These are phyloP conservation scores for Lysandra coridon DNA, from an alignment of 2,888 invertebrate species.

Conservation along the genomic window DNA sequence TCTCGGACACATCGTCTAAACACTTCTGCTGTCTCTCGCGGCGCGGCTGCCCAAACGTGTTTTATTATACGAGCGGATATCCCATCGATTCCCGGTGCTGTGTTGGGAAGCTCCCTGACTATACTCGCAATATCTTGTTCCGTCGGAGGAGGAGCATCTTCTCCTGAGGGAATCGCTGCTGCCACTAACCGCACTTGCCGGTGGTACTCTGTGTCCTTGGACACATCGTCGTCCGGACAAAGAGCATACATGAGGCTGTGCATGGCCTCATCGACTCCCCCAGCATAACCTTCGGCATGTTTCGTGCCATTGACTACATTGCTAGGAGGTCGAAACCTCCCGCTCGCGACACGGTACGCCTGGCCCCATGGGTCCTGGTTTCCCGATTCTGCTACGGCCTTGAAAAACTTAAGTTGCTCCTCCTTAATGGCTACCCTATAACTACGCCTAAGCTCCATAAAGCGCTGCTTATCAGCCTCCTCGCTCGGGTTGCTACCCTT, in stretches of 20 bases:
- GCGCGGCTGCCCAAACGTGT: no score
- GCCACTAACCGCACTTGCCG: constrained; percentile 39
- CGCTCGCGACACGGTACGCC: constrained; percentile 37
- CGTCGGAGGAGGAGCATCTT: constrained; percentile 36
- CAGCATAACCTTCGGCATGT: background rate
- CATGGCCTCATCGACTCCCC: constrained; percentile 37
- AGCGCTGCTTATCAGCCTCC: background rate
- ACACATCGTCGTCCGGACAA: constrained; percentile 46
- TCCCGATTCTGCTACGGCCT: constrained; percentile 34
- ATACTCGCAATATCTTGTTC: no score
- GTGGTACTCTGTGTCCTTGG: constrained; percentile 41
- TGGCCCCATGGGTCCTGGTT: constrained; percentile 39
- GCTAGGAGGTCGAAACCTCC: constrained; percentile 31
- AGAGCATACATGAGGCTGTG: constrained; percentile 38
- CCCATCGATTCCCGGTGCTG: no score
- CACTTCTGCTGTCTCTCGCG: no score
- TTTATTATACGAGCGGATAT: no score
- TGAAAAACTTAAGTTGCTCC: constrained; percentile 30
- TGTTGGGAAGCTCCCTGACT: no score
- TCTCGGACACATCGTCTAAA: no score
- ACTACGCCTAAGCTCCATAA: background rate
- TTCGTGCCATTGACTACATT: background rate
- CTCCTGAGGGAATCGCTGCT: constrained; percentile 36
- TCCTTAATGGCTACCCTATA: constrained; percentile 35
- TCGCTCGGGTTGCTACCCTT: no score